Evolutionary conservation across 1,140 invertebrate genomes (phyloP).

Genomic region (Oryctes rhinoceros): DNA sequence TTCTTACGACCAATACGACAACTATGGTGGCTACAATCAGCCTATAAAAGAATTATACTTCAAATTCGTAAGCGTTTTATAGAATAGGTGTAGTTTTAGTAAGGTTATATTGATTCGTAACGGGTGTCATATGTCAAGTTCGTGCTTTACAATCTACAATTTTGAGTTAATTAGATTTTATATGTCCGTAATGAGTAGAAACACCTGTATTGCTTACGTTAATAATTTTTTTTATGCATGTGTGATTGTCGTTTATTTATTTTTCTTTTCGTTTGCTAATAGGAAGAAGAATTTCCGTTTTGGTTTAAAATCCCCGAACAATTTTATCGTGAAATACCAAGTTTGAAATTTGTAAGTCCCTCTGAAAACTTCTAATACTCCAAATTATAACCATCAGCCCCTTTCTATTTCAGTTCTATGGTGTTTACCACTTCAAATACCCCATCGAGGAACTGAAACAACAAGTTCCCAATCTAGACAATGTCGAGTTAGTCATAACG

Average conservation of each 20-base stretch:
- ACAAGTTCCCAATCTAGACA: constrained; percentile 73
- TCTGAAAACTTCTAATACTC: background rate
- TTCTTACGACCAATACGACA: constrained; percentile 12
- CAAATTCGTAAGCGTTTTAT: constrained; percentile 28
- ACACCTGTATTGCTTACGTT: background rate
- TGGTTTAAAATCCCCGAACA: constrained; percentile 71
- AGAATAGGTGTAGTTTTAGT: too few species aligned
- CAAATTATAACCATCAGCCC: background rate
- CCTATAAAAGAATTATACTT: constrained; percentile 18
- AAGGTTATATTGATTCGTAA: too few species aligned
- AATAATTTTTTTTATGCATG: constrained; percentile 2
- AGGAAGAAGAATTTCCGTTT: constrained; percentile 79
- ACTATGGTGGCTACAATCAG: constrained; percentile 19
- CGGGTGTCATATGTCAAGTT: background rate
- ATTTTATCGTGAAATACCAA: constrained; percentile 68
- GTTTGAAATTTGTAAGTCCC: constrained; percentile 73
- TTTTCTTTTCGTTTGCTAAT: constrained; percentile 51
- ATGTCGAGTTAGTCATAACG: constrained; percentile 85
- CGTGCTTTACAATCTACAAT: too few species aligned
- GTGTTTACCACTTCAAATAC: constrained; percentile 85
- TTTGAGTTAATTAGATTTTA: background rate
- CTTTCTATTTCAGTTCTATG: constrained; percentile 76
- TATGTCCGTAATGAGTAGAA: background rate
- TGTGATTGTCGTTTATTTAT: background rate
- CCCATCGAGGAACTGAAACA: constrained; percentile 80